phyloP scores from a whole-genome alignment of 2,797 vertebrate species.

The Bucorvus abyssinicus region DNA sequence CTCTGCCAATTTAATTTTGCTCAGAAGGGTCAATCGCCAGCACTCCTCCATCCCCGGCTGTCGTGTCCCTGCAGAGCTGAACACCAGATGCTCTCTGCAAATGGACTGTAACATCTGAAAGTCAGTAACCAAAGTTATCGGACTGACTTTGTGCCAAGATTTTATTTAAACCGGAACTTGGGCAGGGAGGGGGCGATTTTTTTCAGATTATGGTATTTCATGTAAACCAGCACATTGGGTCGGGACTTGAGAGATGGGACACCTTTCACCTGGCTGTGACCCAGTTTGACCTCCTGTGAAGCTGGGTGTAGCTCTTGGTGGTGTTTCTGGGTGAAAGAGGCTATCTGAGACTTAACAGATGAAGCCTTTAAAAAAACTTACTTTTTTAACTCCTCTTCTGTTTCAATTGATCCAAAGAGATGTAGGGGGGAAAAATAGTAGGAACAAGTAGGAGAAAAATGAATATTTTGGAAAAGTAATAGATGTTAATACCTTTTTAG shows the following conservation, averaged over 20 bases:
- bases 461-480: background rate
- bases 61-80: background rate
- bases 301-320: background rate
- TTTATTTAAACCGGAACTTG: background rate
- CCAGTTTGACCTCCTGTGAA: background rate
- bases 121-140: background rate
- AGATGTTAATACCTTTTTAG: background rate
- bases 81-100: background rate
- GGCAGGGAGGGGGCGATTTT: accelerated
- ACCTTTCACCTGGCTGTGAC: background rate
- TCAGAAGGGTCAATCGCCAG: background rate
- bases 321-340: background rate
- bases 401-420: background rate
- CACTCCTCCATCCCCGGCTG: background rate
- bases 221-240: background rate
- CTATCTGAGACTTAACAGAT: background rate
- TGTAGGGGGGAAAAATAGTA: background rate
- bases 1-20: background rate
- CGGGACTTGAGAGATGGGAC: background rate
- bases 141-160: background rate
- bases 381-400: no score
- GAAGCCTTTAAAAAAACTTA: background rate
- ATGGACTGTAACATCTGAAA: background rate
- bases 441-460: background rate
- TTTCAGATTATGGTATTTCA: background rate